A percentile compares a stretch with the other conserved stretches of the same genome.
These are phyloP conservation scores for Lepas anatifera DNA, from an alignment of 2,888 invertebrate species.

Conservation along the genomic window DNA sequence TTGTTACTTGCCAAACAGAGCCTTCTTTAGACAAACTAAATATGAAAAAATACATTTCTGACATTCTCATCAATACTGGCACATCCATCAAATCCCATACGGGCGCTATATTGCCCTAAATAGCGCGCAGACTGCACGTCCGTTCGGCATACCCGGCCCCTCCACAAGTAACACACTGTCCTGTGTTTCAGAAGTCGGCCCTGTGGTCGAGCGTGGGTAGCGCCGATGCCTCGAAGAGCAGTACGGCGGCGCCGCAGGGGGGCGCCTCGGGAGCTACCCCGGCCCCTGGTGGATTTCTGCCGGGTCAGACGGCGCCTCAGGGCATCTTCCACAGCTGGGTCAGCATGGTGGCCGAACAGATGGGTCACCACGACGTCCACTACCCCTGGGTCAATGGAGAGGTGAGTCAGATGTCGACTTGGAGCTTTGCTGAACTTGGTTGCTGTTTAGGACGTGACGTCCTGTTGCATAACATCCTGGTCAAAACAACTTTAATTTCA, in stretches of 20 bases:
- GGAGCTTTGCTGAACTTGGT: no score
- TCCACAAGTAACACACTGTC: no score
- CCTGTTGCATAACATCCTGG: not conserved
- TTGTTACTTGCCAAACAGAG: no score
- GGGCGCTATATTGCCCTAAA: no score
- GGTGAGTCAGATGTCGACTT: not conserved
- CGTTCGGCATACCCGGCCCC: no score
- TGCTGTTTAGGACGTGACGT: no score
- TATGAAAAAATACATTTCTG: no score
- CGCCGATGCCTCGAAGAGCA: not conserved
- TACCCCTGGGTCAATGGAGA: constrained; percentile 6
- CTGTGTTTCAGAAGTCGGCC: not conserved
- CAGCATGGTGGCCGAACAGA: constrained; percentile 11
- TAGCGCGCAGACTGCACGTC: no score
- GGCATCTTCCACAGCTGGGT: constrained; percentile 14
- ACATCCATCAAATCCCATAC: no score
- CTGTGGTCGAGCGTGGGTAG: not conserved
- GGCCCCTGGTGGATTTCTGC: not conserved
- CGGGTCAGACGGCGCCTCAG: constrained; percentile 8
- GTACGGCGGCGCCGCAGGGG: not conserved
- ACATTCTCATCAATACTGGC: no score
- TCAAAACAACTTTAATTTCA: no score
- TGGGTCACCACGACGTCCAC: constrained; percentile 11
- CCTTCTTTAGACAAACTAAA: no score
- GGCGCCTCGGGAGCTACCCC: not conserved